These are phyloP conservation scores for Ariolimax columbianus DNA, from an alignment of 2,888 invertebrate species.

Conservation along the genomic window DNA sequence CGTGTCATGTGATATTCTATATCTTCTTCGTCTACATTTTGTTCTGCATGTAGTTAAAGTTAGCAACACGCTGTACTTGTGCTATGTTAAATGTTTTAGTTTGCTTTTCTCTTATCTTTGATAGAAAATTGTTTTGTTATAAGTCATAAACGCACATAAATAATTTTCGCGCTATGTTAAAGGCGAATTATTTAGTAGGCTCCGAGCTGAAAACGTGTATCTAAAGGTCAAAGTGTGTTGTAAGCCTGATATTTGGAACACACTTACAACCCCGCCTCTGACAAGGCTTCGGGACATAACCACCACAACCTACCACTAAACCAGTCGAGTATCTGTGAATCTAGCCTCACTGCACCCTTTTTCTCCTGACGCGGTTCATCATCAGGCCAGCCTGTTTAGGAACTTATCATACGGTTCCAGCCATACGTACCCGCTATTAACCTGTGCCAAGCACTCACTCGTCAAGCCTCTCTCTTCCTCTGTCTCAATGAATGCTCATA, in stretches of 20 bases:
- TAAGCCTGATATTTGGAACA: neutral
- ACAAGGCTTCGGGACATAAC: neutral
- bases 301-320: neutral
- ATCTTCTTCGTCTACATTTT: no score
- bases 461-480: neutral
- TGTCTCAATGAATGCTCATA: neutral
- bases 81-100: neutral
- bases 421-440: neutral
- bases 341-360: neutral
- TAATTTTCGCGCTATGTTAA: neutral
- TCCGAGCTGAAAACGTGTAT: neutral
- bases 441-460: neutral
- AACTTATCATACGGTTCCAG: conserved; percentile 17
- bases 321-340: neutral
- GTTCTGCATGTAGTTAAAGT: neutral
- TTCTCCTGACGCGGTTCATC: neutral
- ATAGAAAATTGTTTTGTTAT: neutral
- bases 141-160: neutral
- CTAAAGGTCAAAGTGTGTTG: conserved; percentile 14
- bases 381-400: neutral
- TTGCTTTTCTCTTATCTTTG: neutral
- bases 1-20: neutral
- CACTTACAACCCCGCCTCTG: neutral
- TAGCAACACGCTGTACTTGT: neutral
- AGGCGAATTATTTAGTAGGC: neutral